Conservation (phyloP, 2,888 invertebrate species). For the Sinodicranocentrus sp. region DNA sequence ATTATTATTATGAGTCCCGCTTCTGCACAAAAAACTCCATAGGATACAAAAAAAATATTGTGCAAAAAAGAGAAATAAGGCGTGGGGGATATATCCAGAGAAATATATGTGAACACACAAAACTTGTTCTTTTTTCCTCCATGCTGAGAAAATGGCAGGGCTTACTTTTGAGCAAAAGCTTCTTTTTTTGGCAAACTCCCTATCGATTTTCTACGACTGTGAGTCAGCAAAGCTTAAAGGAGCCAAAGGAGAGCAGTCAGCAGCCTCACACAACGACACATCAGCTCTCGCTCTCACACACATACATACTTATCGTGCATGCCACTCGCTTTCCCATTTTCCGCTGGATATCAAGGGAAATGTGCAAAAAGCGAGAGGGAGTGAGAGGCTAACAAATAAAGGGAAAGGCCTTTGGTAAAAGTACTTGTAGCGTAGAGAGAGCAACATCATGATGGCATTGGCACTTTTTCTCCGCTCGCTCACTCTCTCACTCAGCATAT, state of each 20-base stretch:
- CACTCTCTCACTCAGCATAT: too few species aligned
- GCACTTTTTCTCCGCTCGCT: slow-evolving; percentile 67
- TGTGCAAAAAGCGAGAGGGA: slow-evolving; percentile 59
- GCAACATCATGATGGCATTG: slow-evolving; percentile 64
- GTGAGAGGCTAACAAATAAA: slow-evolving; percentile 43
- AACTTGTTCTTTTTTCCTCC: slow-evolving; percentile 40
- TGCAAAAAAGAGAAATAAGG: slow-evolving; percentile 8
- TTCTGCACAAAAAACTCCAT: not conserved
- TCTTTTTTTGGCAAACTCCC: slow-evolving; percentile 70
- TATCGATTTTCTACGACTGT: slow-evolving; percentile 68
- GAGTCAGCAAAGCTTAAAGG: slow-evolving; percentile 55
- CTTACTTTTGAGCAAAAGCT: slow-evolving; percentile 66
- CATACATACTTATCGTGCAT: slow-evolving; percentile 18
- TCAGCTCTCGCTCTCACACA: slow-evolving; percentile 51
- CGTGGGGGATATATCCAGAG: not conserved
- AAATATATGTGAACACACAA: not conserved
- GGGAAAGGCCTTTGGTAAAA: slow-evolving; percentile 14
- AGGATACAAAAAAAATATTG: not conserved
- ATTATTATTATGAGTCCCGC: slow-evolving; percentile 26
- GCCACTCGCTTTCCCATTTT: slow-evolving; percentile 33
- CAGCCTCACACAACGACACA: slow-evolving; percentile 69
- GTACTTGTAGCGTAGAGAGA: slow-evolving; percentile 49
- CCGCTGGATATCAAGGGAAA: slow-evolving; percentile 52
- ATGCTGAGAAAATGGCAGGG: slow-evolving; percentile 69
- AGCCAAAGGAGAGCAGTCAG: slow-evolving; percentile 67